phyloP scores from a whole-genome alignment of 2,113 vertebrate genomes.

The Prietella phreatophila region DNA sequence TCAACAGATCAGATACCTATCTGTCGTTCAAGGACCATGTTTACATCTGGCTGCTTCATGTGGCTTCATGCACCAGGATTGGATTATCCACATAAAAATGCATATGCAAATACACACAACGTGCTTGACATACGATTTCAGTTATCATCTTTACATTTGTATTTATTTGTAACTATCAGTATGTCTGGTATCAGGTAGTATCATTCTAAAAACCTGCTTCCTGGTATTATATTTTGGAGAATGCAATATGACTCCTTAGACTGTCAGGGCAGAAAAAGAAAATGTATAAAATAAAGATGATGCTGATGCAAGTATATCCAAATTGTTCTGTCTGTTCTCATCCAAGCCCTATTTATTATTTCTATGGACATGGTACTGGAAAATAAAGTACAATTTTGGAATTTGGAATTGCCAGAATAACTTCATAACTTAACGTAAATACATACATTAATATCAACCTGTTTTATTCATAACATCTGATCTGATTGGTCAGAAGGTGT shows the following conservation, averaged over 20 bases:
- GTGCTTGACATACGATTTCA: not conserved
- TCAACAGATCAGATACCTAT: not conserved
- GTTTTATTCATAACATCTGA: not conserved
- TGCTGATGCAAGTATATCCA: constrained; percentile 62
- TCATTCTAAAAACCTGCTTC: not conserved
- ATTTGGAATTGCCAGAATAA: not conserved
- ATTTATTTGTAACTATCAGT: not conserved
- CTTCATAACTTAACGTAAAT: too few species aligned
- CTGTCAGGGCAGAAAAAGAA: constrained; percentile 17
- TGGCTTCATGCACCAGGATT: not conserved
- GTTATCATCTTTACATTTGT: not conserved
- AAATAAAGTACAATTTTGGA: not conserved
- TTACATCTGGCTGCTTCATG: not conserved
- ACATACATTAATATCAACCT: not conserved
- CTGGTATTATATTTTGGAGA: constrained; percentile 6
- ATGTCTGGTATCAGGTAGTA: not conserved
- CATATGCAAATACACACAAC: not conserved
- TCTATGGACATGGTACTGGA: not conserved
- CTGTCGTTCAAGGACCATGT: too few species aligned
- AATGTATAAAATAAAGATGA: constrained; percentile 40
- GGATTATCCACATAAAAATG: not conserved
- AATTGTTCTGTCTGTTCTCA: not conserved
- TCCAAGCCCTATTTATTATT: not conserved
- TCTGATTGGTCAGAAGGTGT: not conserved
- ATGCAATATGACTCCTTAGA: constrained; percentile 1